Evolutionary conservation across 2,888 invertebrate species (phyloP), one percentile per base, ranked within the genome.

Genomic region (Ptychoptera albimana): DNA sequence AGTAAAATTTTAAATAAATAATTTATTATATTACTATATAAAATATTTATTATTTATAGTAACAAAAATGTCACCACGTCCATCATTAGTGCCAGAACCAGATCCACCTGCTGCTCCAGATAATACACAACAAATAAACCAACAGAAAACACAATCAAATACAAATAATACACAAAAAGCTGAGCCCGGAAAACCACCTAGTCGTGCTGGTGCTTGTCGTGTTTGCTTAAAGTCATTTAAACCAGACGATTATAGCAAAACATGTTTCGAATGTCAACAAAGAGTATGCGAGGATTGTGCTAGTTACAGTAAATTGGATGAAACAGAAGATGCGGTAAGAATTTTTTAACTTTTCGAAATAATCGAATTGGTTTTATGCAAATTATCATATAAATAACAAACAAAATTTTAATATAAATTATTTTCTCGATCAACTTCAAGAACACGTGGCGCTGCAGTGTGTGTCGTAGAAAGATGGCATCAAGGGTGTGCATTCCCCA

Each of bases 231-330:
- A 91, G 65, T 84, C 85, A 46, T 79, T 92, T 62, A 85, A 85
- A 58, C 85, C 84, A 1, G 86, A 87, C 48, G 91, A 91, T 63
- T 84, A 82, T 62, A 86, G 80, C 63, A 79, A 84, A 63, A 83
- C 80, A 43, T 92, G 91, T 68, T 82, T 80, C 57, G 89, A 88
- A 67, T 92, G 91, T 65, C 82, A 86, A 57, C 86, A 88, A 59
- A 77, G 85, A 53, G 87, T 91, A 43, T 91, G 91, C 64, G 91
- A 91, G 64, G 91, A 91, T 66, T 91, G 91, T 61, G 88, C 89
- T 52, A 88, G 87, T 44, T 91, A 91, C 64, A 88, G 88, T 53
- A 85, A 86, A 57, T 74, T 82, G 46, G 79, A 82, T 49, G 82
- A 84, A 57, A 82, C 82, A 51, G 84, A 87, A 57, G 85, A 87